Conservation (phyloP, 1,140 invertebrate genomes). For the Frieseomelitta varia region DNA sequence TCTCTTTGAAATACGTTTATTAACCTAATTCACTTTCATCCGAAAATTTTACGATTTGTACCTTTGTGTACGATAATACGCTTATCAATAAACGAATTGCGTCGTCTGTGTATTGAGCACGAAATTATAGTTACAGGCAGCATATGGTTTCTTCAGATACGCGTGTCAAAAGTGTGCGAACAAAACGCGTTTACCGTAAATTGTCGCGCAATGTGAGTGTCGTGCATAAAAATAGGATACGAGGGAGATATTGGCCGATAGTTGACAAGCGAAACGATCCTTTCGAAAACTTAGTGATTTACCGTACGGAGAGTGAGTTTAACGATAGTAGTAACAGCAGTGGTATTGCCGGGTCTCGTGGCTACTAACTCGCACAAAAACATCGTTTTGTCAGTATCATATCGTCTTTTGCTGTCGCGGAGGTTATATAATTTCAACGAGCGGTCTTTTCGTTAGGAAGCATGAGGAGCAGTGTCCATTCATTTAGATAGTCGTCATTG, state of each 20-base stretch:
- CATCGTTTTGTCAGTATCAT: conserved; percentile 51
- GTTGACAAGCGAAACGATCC: conserved; percentile 13
- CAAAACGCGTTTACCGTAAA: conserved; percentile 2
- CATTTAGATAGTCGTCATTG: conserved; percentile 12
- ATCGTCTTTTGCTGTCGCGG: conserved; percentile 41
- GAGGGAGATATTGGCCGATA: conserved; percentile 7
- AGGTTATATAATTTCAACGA: conserved; percentile 71
- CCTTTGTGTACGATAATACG: background rate
- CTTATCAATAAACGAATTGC: background rate
- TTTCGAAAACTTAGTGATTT: conserved; percentile 25
- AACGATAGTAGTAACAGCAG: conserved; percentile 37
- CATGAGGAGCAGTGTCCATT: conserved; percentile 24
- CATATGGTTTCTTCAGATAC: conserved; percentile 28
- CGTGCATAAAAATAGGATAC: background rate
- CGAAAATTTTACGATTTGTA: background rate
- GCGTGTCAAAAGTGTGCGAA: conserved; percentile 1
- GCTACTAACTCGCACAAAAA: conserved; percentile 64
- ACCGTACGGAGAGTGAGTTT: conserved; percentile 20
- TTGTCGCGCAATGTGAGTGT: background rate
- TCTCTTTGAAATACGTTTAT: background rate
- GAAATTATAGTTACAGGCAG: conserved; percentile 25
- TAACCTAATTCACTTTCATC: background rate
- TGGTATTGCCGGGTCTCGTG: conserved; percentile 35
- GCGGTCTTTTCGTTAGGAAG: conserved; percentile 45
- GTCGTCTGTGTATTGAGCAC: conserved; percentile 14